A percentile compares a stretch with the other conserved stretches of the same genome.
phyloP scores from a whole-genome alignment of 2,888 invertebrate species.

The Andrena dorsata region DNA sequence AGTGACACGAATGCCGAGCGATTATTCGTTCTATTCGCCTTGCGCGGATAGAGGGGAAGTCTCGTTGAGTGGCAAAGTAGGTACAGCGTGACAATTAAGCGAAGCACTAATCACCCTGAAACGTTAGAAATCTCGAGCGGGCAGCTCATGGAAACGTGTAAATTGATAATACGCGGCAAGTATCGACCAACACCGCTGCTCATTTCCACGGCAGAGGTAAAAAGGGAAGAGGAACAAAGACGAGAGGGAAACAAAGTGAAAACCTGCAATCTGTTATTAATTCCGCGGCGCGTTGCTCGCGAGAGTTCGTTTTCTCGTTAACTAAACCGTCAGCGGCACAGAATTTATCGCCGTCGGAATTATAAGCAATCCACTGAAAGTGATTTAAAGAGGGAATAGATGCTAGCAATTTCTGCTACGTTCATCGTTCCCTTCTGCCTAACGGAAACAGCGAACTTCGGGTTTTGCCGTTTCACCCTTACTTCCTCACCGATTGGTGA shows the following conservation, averaged over 20 bases:
- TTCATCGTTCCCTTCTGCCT: slow-evolving; percentile 8
- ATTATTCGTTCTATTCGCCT: not conserved
- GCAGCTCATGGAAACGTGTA: not conserved
- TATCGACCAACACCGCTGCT: not conserved
- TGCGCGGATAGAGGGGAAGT: no score
- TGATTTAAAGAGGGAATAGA: slow-evolving; percentile 55
- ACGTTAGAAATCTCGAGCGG: not conserved
- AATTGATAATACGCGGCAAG: slow-evolving; percentile 21
- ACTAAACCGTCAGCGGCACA: slow-evolving; percentile 51
- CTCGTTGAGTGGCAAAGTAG: no score
- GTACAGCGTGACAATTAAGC: no score
- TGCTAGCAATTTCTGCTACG: slow-evolving; percentile 46
- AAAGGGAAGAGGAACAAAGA: not conserved
- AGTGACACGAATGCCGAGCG: not conserved
- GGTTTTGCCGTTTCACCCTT: slow-evolving; percentile 30
- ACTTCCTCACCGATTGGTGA: slow-evolving; percentile 35
- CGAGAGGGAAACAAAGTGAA: slow-evolving; percentile 16
- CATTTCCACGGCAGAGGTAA: not conserved
- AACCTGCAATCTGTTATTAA: slow-evolving; percentile 50
- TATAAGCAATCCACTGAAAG: slow-evolving; percentile 54
- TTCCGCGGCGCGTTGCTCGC: slow-evolving; percentile 21
- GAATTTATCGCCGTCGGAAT: slow-evolving; percentile 53
- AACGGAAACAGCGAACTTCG: slow-evolving; percentile 32
- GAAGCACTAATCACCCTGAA: no score
- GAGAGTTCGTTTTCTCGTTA: slow-evolving; percentile 59